Conservation (phyloP, 2,797 vertebrate species). For the Numenius phaeopus region DNA sequence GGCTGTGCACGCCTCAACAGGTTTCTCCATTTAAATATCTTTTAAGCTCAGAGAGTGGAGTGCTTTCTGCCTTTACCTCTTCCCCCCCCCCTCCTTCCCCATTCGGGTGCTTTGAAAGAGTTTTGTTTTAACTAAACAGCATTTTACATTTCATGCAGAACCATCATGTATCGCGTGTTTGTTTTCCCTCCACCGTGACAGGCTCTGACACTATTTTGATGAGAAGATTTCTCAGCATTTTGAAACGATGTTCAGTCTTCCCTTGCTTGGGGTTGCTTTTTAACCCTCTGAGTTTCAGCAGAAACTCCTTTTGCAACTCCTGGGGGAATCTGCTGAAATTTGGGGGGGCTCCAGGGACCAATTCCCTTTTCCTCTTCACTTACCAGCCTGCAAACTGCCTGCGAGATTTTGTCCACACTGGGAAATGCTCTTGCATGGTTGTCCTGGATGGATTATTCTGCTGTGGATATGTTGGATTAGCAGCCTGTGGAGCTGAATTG, state of each 20-base stretch:
- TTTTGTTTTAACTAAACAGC: constrained; percentile 70
- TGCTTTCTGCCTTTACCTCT: neutral
- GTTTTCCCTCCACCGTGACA: constrained; percentile 59
- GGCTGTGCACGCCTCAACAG: neutral
- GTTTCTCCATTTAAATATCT: neutral
- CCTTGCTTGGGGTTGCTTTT: neutral
- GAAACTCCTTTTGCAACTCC: neutral
- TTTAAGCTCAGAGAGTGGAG: neutral
- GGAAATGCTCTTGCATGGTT: neutral
- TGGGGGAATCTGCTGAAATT: neutral
- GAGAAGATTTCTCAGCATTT: constrained; percentile 63
- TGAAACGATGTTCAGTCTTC: neutral
- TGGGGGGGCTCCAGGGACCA: neutral
- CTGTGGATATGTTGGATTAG: constrained; percentile 5
- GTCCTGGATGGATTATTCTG: neutral
- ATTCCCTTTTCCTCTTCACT: neutral
- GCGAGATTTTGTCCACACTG: neutral
- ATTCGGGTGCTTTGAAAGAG: neutral
- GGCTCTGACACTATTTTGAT: constrained; percentile 68
- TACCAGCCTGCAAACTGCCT: neutral
- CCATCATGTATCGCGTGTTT: neutral
- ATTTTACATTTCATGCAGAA: constrained; percentile 7
- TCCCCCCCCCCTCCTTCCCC: neutral
- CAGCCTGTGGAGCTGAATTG: neutral
- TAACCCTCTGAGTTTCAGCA: neutral